A percentile compares a stretch with the other conserved stretches of the same genome.
Evolutionary conservation across 2,797 vertebrate species (phyloP).

Genomic region (Lophotriccus pileatus): DNA sequence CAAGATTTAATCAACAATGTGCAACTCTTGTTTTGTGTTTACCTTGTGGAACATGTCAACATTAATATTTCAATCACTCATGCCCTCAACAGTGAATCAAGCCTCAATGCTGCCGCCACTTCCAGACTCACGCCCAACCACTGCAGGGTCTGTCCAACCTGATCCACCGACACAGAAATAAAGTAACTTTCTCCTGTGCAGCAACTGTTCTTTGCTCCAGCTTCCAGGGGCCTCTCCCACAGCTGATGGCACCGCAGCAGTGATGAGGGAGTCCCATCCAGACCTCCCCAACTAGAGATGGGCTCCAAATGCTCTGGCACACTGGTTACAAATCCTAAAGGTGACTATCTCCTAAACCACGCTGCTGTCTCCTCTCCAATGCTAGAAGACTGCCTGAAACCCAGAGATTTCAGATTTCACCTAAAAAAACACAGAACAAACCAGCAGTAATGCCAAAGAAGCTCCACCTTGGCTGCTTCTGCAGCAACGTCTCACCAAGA

Average conservation of each 20-base stretch:
- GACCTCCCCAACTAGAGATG: not conserved
- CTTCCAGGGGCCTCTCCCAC: not conserved
- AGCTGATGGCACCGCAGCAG: not conserved
- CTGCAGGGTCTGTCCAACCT: not conserved
- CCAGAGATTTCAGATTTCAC: not conserved
- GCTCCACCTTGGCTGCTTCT: not conserved
- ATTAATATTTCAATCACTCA: not conserved
- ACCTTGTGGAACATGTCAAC: not conserved
- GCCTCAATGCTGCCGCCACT: not conserved
- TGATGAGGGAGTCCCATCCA: accelerated
- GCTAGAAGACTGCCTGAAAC: not conserved
- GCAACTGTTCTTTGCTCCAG: not conserved
- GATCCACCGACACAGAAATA: not conserved
- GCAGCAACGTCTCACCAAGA: not conserved
- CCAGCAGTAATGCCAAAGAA: not conserved
- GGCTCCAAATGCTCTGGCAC: not conserved
- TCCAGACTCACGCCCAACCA: not conserved
- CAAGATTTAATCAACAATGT: not conserved
- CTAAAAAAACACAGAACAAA: not conserved
- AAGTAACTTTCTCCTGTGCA: not conserved
- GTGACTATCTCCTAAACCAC: not conserved
- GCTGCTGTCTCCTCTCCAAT: not conserved
- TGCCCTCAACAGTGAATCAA: not conserved
- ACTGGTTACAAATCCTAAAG: not conserved
- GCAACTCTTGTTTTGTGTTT: not conserved